Evolutionary conservation across 2,797 vertebrate species (phyloP).

Genomic region (Brachymystax lenok): DNA sequence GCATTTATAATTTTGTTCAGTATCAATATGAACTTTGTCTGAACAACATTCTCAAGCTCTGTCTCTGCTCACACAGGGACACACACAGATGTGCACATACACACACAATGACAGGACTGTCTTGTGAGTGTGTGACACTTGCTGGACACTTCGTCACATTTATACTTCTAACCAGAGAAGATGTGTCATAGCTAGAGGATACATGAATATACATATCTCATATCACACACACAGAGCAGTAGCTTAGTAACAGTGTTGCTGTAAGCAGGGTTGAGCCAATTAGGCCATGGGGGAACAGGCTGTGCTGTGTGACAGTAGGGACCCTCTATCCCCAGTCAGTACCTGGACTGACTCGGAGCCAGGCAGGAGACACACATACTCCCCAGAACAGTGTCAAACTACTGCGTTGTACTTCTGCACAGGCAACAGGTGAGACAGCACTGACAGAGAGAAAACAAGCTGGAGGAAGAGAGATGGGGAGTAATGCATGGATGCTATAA

Average conservation of each 20-base stretch:
- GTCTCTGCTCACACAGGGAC: constrained; percentile 32
- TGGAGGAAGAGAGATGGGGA: background rate
- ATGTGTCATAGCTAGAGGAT: constrained; percentile 67
- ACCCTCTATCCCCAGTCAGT: background rate
- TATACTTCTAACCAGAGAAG: constrained; percentile 57
- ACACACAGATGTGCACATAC: constrained; percentile 55
- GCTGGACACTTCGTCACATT: constrained; percentile 49
- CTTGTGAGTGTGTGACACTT: constrained; percentile 18
- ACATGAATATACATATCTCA: constrained; percentile 16
- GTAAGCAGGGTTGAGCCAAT: no score
- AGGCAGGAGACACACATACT: background rate
- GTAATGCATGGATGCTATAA: background rate
- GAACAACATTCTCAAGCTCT: no score
- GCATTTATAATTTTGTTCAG: no score
- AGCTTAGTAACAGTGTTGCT: no score
- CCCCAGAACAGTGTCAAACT: background rate
- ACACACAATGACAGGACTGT: constrained; percentile 13
- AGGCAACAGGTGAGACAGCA: background rate
- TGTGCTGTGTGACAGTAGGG: constrained; percentile 16
- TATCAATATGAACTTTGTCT: no score
- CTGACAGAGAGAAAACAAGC: background rate
- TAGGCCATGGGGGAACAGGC: no score
- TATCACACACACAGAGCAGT: no score
- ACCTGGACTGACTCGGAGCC: background rate
- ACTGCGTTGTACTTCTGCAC: background rate